phyloP scores from a whole-genome alignment of 2,797 vertebrate genomes.

The Alca torda region DNA sequence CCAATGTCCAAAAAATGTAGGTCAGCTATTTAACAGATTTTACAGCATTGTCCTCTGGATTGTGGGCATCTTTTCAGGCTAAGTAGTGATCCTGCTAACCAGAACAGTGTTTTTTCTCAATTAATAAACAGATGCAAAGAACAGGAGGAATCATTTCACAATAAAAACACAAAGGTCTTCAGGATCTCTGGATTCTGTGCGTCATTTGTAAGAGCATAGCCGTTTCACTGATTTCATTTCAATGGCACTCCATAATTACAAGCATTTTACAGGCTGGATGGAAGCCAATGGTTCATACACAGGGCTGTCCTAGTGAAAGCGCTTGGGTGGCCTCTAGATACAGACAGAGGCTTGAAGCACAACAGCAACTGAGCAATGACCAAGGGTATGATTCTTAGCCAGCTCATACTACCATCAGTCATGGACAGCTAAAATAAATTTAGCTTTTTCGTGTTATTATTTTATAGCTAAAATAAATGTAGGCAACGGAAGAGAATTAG shows the following conservation, averaged over 20 bases:
- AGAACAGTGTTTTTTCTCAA: neutral
- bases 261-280: neutral
- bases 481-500: neutral
- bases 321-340: neutral
- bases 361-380: neutral
- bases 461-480: neutral
- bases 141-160: neutral
- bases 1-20: neutral
- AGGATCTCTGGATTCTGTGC: neutral
- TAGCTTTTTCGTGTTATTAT: neutral
- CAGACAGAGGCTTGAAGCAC: neutral
- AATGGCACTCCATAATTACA: neutral
- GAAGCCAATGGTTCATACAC: neutral
- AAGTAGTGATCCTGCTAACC: neutral
- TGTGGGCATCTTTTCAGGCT: neutral
- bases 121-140: conserved; percentile 24
- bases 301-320: neutral
- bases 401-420: neutral
- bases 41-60: neutral
- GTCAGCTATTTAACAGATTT: neutral
- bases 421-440: neutral
- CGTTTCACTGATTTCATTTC: conserved; percentile 17
- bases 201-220: neutral
- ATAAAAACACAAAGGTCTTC: neutral
- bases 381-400: neutral